Base-by-base conservation (phyloP, 2,888 invertebrate genomes). In the Morpho helenor region DNA sequence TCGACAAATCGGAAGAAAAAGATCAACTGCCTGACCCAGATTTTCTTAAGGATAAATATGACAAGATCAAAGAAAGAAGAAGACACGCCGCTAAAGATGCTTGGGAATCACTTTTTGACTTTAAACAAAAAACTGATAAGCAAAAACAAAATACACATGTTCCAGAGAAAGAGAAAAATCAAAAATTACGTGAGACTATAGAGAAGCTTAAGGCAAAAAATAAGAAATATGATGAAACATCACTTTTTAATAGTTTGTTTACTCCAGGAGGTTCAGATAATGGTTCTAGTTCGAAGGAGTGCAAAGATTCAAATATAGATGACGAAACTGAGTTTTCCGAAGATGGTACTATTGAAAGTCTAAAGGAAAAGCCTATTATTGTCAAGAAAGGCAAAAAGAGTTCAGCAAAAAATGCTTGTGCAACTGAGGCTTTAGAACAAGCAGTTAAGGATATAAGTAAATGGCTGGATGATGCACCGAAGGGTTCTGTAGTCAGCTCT, bases 381-480 rank as follows among this genome's bases (percentile, higher is more conserved):
- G 62, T 62, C 51, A 90, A 87, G 64, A 88, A 83, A 71, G 74
- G 76, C n/a, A 90, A 85, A 66, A 91, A 91, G 68, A 86, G 79
- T 69, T 76, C 84, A 7, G 88, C 87, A 48, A 92, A 91, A 68
- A 92, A 91, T 67, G 92, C 92, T 72, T 91, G 91, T 22, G 92
- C 93, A 39, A 92, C 92, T 48, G 84, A 89, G 72, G 90, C 87
- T 42, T 72, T 89, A 55, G 89, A 91, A 66, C 94, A 96, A 85
- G 95, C 95, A 16, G 89, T 95, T 0, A 95, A 97, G 92, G 97
- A 97, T 76, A 96, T 97, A 47, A 96, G 96, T 76, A 96, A 96
- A 72, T 97, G 96, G 96, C 83, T 97, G 61, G 96, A 96, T 72
- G 96, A 96, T 70, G 95, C 96, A 0, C 96, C 96, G 0, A 94